A percentile compares a stretch with the other conserved stretches of the same genome.
phyloP scores from a whole-genome alignment of 2,797 vertebrate species.

The Morus bassanus region DNA sequence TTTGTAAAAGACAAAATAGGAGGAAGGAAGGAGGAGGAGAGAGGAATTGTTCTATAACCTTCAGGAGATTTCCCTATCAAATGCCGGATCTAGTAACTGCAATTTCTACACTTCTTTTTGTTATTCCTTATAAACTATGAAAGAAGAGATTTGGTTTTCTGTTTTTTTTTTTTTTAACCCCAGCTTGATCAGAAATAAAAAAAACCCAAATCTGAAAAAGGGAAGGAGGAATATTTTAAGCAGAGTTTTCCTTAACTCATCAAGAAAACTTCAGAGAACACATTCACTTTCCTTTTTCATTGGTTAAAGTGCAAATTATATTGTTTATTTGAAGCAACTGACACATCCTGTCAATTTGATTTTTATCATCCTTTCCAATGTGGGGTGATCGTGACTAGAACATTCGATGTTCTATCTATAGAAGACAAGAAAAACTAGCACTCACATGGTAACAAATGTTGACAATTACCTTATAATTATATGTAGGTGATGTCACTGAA shows the following conservation, averaged over 20 bases:
- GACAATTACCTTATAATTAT: conserved; percentile 86
- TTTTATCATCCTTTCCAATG: conserved; percentile 47
- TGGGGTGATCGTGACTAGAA: conserved; percentile 58
- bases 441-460: conserved; percentile 75
- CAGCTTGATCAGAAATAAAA: neutral
- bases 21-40: neutral
- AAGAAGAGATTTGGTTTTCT: neutral
- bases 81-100: neutral
- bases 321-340: conserved; percentile 49
- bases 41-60: neutral
- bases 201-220: neutral
- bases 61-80: neutral
- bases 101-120: neutral
- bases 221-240: neutral
- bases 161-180: neutral
- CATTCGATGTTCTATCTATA: conserved; percentile 56
- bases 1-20: neutral
- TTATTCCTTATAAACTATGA: neutral
- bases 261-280: conserved; percentile 48
- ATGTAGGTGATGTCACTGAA: conserved; percentile 82
- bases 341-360: conserved; percentile 67
- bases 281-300: conserved; percentile 53
- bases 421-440: conserved; percentile 55
- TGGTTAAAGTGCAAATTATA: conserved; percentile 43
- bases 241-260: neutral